Evolutionary conservation across 2,888 invertebrate genomes (phyloP).

Genomic region (Lycocerus yunnanus): DNA sequence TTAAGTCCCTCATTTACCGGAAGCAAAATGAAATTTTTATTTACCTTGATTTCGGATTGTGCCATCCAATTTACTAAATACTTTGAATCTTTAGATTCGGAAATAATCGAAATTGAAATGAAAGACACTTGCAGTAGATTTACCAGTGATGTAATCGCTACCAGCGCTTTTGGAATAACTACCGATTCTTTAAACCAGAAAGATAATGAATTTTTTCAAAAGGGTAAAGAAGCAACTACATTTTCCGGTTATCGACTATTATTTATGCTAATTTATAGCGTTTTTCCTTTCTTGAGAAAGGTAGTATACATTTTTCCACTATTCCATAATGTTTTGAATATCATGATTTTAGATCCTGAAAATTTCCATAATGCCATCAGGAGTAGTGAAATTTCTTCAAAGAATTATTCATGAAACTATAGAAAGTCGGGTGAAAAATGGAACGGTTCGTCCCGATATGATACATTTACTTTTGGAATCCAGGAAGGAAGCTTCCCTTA

Average conservation of each 20-base stretch:
- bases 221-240: not conserved
- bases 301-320: not conserved
- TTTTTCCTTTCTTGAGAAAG: not conserved
- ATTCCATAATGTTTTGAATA: too few relatives aligned
- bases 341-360: constrained; percentile 10
- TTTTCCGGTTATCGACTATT: not conserved
- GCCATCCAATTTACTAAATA: not conserved
- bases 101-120: not conserved
- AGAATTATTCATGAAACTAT: constrained; percentile 33
- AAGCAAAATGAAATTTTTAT: not conserved
- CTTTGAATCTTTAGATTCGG: not conserved
- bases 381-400: constrained; percentile 27
- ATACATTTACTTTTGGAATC: constrained; percentile 28
- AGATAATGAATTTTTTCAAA: constrained; percentile 1
- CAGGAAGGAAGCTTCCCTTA: constrained; percentile 4
- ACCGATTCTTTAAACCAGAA: not conserved
- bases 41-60: not conserved
- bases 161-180: not conserved
- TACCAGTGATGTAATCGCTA: not conserved
- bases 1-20: not conserved
- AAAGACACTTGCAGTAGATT: not conserved
- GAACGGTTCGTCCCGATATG: constrained; percentile 6
- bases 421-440: not conserved
- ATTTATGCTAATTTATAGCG: not conserved
- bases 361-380: constrained; percentile 4